These are phyloP conservation scores for Hypsibius dujardini DNA, from an alignment of 1,140 invertebrate genomes.

Conservation along the genomic window DNA sequence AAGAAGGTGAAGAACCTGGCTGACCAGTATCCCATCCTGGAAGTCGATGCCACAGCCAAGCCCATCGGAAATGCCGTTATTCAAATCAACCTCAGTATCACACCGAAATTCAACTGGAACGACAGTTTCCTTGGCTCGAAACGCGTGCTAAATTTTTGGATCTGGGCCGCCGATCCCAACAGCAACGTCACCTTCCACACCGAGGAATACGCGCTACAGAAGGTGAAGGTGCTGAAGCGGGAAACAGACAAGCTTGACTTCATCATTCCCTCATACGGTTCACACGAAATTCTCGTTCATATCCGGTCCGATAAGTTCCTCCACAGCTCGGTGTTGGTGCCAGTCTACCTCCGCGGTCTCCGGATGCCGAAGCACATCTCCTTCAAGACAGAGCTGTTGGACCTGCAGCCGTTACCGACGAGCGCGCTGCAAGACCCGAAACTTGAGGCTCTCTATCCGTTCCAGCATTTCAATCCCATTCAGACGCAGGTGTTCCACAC, in stretches of 20 bases:
- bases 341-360: neutral
- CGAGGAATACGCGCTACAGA: constrained; percentile 72
- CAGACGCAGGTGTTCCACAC: constrained; percentile 97
- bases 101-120: constrained; percentile 72
- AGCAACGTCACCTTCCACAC: constrained; percentile 84
- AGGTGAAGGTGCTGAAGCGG: constrained; percentile 53
- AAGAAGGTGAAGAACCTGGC: constrained; percentile 61
- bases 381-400: constrained; percentile 52
- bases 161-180: constrained; percentile 91
- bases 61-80: constrained; percentile 86
- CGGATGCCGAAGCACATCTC: neutral
- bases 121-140: constrained; percentile 72
- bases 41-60: constrained; percentile 64
- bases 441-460: constrained; percentile 68
- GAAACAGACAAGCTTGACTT: constrained; percentile 72
- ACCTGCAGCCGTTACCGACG: constrained; percentile 72
- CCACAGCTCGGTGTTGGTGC: neutral
- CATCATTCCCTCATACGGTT: constrained; percentile 83
- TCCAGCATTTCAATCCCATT: constrained; percentile 93
- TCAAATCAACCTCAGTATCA: constrained; percentile 61
- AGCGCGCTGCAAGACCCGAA: constrained; percentile 54
- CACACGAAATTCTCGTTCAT: constrained; percentile 29
- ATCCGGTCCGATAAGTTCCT: neutral
- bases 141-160: constrained; percentile 54
- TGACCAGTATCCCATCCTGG: constrained; percentile 60